phyloP scores from a whole-genome alignment of 2,888 invertebrate genomes.

The Iphiclides podalirius region DNA sequence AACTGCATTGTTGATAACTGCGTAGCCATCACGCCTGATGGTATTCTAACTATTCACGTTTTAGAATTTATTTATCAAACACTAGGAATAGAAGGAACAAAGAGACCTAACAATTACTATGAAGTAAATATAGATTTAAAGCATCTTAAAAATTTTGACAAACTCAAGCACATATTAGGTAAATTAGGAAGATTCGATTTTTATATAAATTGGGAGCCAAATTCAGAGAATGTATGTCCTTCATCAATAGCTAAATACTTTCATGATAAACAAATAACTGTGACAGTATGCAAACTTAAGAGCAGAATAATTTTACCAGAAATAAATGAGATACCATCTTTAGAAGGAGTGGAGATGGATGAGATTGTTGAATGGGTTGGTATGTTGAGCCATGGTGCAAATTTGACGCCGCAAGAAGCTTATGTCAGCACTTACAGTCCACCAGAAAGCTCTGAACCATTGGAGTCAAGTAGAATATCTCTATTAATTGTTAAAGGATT shows the following conservation, averaged over 20 bases:
- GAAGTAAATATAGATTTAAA: conserved; percentile 57
- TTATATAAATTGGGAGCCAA: conserved; percentile 56
- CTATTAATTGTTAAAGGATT: conserved; percentile 56
- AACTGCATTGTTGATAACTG: conserved; percentile 62
- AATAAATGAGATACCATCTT: conserved; percentile 50
- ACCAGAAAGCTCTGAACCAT: conserved; percentile 49
- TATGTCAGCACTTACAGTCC: conserved; percentile 60
- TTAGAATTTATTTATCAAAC: conserved; percentile 57
- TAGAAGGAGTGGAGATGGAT: conserved; percentile 50
- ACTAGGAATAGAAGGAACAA: conserved; percentile 63
- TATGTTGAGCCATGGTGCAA: conserved; percentile 49
- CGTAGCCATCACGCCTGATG: conserved; percentile 59
- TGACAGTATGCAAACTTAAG: conserved; percentile 41
- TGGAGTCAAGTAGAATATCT: conserved; percentile 54
- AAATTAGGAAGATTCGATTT: conserved; percentile 56
- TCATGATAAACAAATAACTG: conserved; percentile 43
- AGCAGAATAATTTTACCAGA: conserved; percentile 42
- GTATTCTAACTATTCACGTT: conserved; percentile 53
- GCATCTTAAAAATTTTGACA: conserved; percentile 38
- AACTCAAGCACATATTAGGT: conserved; percentile 40
- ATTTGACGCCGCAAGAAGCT: conserved; percentile 44
- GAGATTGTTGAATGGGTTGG: conserved; percentile 71
- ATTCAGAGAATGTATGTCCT: conserved; percentile 54
- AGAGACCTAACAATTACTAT: conserved; percentile 52
- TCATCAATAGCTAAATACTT: conserved; percentile 71